These are phyloP conservation scores for Florisuga fusca DNA, from an alignment of 2,797 vertebrate species.

Conservation along the genomic window DNA sequence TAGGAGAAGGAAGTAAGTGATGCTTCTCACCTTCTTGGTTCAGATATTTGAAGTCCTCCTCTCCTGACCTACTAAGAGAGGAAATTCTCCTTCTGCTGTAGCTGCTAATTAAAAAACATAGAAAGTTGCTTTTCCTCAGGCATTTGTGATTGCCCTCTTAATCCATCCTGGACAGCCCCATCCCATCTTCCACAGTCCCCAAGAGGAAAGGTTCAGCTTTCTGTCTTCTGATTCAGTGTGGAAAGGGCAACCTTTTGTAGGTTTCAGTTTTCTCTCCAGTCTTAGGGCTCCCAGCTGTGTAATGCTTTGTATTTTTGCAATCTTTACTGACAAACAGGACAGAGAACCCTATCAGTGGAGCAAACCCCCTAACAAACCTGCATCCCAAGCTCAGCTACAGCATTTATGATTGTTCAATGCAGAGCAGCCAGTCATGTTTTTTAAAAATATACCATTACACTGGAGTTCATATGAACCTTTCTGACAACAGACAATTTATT, in stretches of 20 bases:
- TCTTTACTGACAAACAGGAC: background rate
- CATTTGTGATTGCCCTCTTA: background rate
- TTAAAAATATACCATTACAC: background rate
- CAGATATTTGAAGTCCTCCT: background rate
- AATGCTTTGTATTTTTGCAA: background rate
- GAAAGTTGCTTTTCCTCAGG: background rate
- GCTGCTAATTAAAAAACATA: background rate
- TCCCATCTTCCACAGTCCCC: background rate
- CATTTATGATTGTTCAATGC: background rate
- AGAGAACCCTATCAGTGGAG: background rate
- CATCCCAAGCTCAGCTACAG: background rate
- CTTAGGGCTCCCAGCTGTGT: background rate
- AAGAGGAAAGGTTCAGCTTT: background rate
- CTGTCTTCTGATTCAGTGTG: background rate
- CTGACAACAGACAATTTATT: background rate
- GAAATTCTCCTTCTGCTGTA: background rate
- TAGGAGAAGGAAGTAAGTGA: background rate
- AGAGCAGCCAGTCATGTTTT: background rate
- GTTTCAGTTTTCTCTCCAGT: background rate
- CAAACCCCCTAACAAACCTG: background rate
- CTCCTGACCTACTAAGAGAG: background rate
- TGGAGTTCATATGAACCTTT: background rate
- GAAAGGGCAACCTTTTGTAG: background rate
- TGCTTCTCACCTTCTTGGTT: background rate
- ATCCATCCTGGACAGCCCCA: background rate